phyloP scores from a whole-genome alignment of 2,113 vertebrate species.

The Montifringilla adamsi region DNA sequence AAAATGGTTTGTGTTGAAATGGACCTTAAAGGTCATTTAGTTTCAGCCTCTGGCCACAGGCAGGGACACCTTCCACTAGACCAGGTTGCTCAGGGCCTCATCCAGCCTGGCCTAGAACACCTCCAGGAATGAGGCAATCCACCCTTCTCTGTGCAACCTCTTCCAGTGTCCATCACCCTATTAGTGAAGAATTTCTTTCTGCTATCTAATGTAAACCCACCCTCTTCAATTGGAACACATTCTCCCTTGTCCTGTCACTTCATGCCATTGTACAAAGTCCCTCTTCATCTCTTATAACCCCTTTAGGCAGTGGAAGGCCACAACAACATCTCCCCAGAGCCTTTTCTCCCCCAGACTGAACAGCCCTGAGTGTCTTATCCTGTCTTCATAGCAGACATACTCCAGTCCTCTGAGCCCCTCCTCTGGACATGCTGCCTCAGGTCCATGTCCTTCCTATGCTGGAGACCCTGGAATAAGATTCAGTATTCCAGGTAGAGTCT shows the following conservation, averaged over 20 bases:
- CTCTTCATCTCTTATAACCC: not conserved
- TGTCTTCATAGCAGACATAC: not conserved
- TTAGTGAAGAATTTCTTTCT: not conserved
- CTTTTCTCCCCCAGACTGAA: not conserved
- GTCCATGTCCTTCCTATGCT: not conserved
- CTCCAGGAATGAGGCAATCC: not conserved
- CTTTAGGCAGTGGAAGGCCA: not conserved
- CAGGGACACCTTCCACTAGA: not conserved
- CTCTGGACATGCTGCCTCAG: rapidly evolving
- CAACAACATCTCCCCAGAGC: not conserved
- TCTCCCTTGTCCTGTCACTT: not conserved
- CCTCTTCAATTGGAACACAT: not conserved
- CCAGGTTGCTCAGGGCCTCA: not conserved
- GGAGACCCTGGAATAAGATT: not conserved
- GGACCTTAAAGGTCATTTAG: not conserved
- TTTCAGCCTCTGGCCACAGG: not conserved
- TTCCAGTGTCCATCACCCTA: not conserved
- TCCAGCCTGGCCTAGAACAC: not conserved
- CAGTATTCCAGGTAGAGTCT: not conserved
- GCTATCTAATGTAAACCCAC: not conserved
- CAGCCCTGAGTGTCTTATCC: not conserved
- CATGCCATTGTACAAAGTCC: not conserved
- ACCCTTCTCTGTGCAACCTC: not conserved
- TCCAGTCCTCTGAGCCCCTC: not conserved
- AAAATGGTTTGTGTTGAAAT: not conserved